Base-by-base conservation (phyloP, 1,140 invertebrate species). In the Neodiprion fabricii region DNA sequence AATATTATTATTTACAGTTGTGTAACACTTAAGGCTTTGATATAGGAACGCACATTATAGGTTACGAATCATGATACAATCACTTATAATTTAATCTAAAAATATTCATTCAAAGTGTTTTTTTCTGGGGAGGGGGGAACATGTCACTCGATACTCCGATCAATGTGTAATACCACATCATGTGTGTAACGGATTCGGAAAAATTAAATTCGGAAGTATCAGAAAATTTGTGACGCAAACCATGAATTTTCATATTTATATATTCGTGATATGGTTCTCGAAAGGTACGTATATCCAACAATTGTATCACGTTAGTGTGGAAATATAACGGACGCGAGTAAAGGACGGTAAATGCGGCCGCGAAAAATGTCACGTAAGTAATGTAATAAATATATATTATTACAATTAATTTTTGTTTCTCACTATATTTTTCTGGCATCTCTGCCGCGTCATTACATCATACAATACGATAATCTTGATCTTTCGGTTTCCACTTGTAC, bases 41-140 rank as follows among this genome's bases (percentile, higher is more conserved):
- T 61, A 61, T 61, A 61, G 53, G 53, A 61, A 61, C 53, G 53
- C 53, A 17, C n/a, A 61, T 61, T 61, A 61, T 17, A 17, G 53
- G 53, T 61, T 61, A 61, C 53, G 53, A 14, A 61, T 14, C n/a
- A 12, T 61, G 53, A 14, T 61, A 61, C n/a, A 14, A 7, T 67
- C 21, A 67, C 49, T 73, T 69, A 17, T 47, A 40, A 50, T 61
- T 72, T 14, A 49, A 28, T 66, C 48, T 23, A 61, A 65, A 61
- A 61, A 65, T 48, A 61, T 40, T 23, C 23, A 72, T 72, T 72
- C 17, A 14, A 72, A 72, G 40, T 50, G 23, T 50, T 65, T 17
- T 70, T 14, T 70, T 70, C 12, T 21, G 17, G 17, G 17, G 17
- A 21, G 17, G 17, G 10, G 17, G 21, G 49, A n/a, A 71, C 28